Evolutionary conservation across 2,888 invertebrate species (phyloP).

Genomic region (Steinernema hermaphroditum): DNA sequence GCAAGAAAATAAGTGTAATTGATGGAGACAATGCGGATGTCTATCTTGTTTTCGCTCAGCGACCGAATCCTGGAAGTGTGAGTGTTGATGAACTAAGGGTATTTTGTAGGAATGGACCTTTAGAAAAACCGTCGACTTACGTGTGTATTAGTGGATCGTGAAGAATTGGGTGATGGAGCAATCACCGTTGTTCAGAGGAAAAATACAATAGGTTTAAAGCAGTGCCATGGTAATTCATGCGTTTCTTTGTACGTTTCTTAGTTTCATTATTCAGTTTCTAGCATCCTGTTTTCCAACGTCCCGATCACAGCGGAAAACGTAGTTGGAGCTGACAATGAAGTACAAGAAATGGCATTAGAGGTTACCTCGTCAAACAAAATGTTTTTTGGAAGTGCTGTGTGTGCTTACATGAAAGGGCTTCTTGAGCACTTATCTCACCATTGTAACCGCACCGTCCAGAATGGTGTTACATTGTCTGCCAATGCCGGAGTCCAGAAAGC

Average conservation of each 20-base stretch:
- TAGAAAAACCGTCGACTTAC: conserved; percentile 42
- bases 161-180: conserved; percentile 2
- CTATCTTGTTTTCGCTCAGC: conserved; percentile 56
- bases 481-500: conserved; percentile 46
- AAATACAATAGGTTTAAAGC: conserved; percentile 31
- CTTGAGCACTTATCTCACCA: conserved; percentile 31
- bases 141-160: conserved; percentile 31
- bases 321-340: conserved; percentile 36
- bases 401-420: conserved; percentile 48
- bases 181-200: conserved; percentile 39
- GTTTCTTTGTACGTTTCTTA: background rate
- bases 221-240: background rate
- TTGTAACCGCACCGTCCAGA: background rate
- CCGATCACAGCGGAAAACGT: conserved; percentile 37
- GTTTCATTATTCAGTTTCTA: conserved; percentile 39
- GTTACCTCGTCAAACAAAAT: conserved; percentile 35
- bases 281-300: conserved; percentile 44
- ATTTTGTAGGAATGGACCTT: too few relatives aligned
- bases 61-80: conserved; percentile 31
- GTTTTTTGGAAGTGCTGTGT: conserved; percentile 49
- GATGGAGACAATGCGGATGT: conserved; percentile 59
- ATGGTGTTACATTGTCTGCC: conserved; percentile 34
- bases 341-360: conserved; percentile 40
- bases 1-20: conserved; percentile 53
- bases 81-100: background rate